Evolutionary conservation across 1,140 invertebrate species (phyloP), one percentile per base, ranked within the genome.

Genomic region (Nephotettix cincticeps): DNA sequence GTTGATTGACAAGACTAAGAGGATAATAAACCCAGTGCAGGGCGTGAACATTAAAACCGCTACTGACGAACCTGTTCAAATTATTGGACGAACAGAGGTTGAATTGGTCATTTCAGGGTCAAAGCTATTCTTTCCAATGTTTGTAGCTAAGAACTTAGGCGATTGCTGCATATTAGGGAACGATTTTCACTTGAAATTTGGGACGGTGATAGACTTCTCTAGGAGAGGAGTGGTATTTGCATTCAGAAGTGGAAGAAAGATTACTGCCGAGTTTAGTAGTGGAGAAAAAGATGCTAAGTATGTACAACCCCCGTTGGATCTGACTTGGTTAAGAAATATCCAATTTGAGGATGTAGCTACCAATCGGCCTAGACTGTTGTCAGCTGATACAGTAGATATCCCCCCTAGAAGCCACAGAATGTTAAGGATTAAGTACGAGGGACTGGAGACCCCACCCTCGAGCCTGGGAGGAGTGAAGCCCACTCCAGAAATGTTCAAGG

Each of bases 381-480:
- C 14, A 21, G 56, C 56, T 4, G 25, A 61, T 23, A 27, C 56
- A 21, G 56, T 29, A 6, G 56, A 61, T 3, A 27, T 61, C 13
- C 56, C 56, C 4, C 56, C 56, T 29, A 61, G 56, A 61, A 61
- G 56, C 13, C 21, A 61, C 9, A 61, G 25, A 61, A 11, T 61
- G 25, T 29, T 61, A 23, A 61, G 23, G 56, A 61, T 61, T 27
- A 14, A 14, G 9, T 25, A 27, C 25, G 27, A 29, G 27, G 56
- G 56, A 6, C 14, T 36, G 32, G 32, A 36, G 32, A 61, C 25
- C n/a, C 25, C 56, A 61, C 56, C 56, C 21, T 36, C 32, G 32
- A 29, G 56, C 21, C 21, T 61, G 9, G 56, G 56, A 61, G 25
- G 25, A 21, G 21, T 61, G 13, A 25, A 61, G n/a, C 23, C 23